phyloP scores from a whole-genome alignment of 2,888 invertebrate genomes.

The Aspidiotus rigidus region DNA sequence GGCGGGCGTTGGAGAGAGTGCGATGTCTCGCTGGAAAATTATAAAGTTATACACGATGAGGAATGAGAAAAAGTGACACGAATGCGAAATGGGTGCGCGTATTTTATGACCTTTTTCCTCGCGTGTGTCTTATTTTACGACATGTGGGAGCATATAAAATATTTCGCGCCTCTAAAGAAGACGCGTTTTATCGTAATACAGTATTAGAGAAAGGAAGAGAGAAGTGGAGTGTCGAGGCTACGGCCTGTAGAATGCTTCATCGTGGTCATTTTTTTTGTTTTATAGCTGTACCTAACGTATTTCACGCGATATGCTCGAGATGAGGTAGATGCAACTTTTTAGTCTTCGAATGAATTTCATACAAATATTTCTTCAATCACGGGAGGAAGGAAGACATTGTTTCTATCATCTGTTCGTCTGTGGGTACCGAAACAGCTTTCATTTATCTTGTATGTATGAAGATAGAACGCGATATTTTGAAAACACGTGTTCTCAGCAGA shows the following conservation, averaged over 20 bases:
- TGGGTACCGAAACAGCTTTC: too few relatives aligned
- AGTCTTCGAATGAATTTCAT: too few relatives aligned
- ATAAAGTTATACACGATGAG: conserved; percentile 11
- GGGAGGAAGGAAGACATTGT: too few relatives aligned
- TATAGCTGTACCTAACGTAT: not conserved
- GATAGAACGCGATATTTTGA: too few relatives aligned
- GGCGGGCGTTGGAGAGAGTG: not conserved
- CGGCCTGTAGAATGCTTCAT: not conserved
- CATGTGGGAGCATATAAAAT: not conserved
- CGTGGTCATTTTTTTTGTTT: not conserved
- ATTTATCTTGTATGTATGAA: too few relatives aligned
- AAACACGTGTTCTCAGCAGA: too few relatives aligned
- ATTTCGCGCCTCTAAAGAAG: too few relatives aligned
- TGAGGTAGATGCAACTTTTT: too few relatives aligned
- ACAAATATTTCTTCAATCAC: too few relatives aligned
- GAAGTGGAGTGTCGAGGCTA: not conserved
- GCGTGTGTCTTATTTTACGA: not conserved
- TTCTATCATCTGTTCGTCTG: too few relatives aligned
- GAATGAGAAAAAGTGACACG: conserved; percentile 7
- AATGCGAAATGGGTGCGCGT: not conserved
- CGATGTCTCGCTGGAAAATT: conserved; percentile 20
- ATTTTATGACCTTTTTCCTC: too few relatives aligned
- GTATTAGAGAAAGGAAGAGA: not conserved
- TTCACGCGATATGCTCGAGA: not conserved
- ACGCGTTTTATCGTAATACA: too few relatives aligned